These are phyloP conservation scores for Alfaro cultratus DNA, from an alignment of 2,797 vertebrate genomes.

Conservation along the genomic window DNA sequence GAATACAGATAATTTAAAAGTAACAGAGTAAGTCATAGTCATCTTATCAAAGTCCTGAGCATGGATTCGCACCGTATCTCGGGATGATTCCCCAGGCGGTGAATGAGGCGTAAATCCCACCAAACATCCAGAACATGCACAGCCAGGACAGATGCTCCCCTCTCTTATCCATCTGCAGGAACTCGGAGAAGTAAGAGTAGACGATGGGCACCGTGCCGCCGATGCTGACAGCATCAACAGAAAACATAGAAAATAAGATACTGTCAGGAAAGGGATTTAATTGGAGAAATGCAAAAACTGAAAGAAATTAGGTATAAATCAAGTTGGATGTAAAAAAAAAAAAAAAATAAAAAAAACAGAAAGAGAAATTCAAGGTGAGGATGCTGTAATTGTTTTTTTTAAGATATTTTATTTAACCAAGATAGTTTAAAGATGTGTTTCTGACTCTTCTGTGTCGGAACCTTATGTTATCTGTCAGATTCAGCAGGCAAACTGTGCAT, in stretches of 20 bases:
- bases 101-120: conserved; percentile 92
- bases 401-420: neutral
- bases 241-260: neutral
- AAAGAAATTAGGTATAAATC: neutral
- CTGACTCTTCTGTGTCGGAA: neutral
- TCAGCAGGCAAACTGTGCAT: neutral
- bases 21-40: too few species aligned
- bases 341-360: neutral
- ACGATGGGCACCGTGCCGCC: conserved; percentile 94
- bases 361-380: neutral
- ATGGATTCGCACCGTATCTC: conserved; percentile 85
- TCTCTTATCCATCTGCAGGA: conserved; percentile 93
- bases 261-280: neutral
- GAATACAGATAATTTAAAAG: too few species aligned
- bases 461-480: neutral
- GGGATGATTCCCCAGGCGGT: conserved; percentile 98
- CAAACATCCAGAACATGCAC: conserved; percentile 99
- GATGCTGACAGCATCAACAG: conserved; percentile 77
- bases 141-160: conserved; percentile 98
- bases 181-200: conserved; percentile 97
- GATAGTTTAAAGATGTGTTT: neutral
- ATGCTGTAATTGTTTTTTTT: neutral
- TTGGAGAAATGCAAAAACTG: neutral
- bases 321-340: neutral
- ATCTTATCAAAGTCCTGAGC: too few species aligned